These are phyloP conservation scores for Adoxophyes honmai DNA, from an alignment of 1,140 invertebrate genomes.

Conservation along the genomic window DNA sequence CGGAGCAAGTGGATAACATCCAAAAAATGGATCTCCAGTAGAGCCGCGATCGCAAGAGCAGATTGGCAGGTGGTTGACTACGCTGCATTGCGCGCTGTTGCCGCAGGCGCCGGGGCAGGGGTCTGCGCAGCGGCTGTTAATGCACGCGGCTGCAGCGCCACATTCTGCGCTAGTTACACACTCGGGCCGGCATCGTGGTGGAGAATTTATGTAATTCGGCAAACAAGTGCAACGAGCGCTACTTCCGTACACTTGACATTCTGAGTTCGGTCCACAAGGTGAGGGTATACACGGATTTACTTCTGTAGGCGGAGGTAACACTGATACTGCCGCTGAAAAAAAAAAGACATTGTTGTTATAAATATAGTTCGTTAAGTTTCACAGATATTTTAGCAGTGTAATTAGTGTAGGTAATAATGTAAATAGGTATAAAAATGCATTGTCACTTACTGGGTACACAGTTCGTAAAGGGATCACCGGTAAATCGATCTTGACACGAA, in stretches of 20 bases:
- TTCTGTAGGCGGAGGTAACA: conserved; percentile 42
- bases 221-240: conserved; percentile 83
- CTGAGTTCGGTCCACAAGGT: conserved; percentile 84
- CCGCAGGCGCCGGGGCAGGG: conserved; percentile 87
- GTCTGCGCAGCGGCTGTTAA: conserved; percentile 81
- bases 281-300: conserved; percentile 84
- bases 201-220: conserved; percentile 81
- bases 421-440: no score
- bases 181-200: conserved; percentile 85
- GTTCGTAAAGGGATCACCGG: conserved; percentile 77
- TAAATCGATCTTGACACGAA: conserved; percentile 82
- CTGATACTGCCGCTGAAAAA: conserved; percentile 39
- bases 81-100: conserved; percentile 84
- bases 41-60: conserved; percentile 83
- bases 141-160: conserved; percentile 80
- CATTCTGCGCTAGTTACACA: conserved; percentile 86
- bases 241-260: conserved; percentile 82
- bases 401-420: no score
- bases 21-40: conserved; percentile 83
- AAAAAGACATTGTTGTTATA: neutral
- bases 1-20: conserved; percentile 25
- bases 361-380: no score
- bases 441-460: conserved; percentile 52
- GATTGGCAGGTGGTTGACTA: conserved; percentile 83
- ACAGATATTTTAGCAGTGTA: no score